Evolutionary conservation across 2,797 vertebrate genomes (phyloP), one percentile per base, ranked within the genome.

Genomic region (Petrocephalus schoutedeni): DNA sequence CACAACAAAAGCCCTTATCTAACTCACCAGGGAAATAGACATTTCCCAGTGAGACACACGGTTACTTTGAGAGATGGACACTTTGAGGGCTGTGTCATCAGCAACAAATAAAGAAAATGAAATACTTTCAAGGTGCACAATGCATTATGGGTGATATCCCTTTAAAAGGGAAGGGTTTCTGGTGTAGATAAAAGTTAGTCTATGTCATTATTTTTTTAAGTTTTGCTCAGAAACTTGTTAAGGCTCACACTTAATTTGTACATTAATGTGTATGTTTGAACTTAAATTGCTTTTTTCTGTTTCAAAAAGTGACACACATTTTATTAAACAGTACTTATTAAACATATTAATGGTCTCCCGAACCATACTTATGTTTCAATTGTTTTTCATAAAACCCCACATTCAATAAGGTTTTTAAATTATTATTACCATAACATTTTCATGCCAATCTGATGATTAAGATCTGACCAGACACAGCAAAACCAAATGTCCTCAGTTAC

Each of bases 191-290:
- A 74, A 54, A 58, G n/a, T 45, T 85, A 88, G 49, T 86, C 53
- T 58, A 85, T 88, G 87, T 89, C 87, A 87, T 86, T 87, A 61
- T 57, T 87, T 88, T 28, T 74, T 80, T 74, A 82, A 57, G 87
- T 89, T 91, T 92, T 92, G 91, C 91, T 92, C 91, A 92, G 19
- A 90, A 89, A 64, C 89, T 89, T 91, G 89, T 89, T 90, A 90
- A 89, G 87, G 84, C 77, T 59, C 85, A 56, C 19, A 36, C 21
- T 23, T 45, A 21, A 61, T n/a, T 19, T 36, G 67, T 56, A 19
- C 56, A 56, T 87, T 53, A 86, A 14, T 74, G 56, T 7, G 71
- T 54, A 86, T n/a, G 2, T 14, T 71, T 54, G 53, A 53, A 41
- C 23, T 54, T 56, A 36, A 74, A 86, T 21, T 2, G 28, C 28